Evolutionary conservation across 2,113 vertebrate genomes (phyloP).

Genomic region (Archocentrus centrarchus): DNA sequence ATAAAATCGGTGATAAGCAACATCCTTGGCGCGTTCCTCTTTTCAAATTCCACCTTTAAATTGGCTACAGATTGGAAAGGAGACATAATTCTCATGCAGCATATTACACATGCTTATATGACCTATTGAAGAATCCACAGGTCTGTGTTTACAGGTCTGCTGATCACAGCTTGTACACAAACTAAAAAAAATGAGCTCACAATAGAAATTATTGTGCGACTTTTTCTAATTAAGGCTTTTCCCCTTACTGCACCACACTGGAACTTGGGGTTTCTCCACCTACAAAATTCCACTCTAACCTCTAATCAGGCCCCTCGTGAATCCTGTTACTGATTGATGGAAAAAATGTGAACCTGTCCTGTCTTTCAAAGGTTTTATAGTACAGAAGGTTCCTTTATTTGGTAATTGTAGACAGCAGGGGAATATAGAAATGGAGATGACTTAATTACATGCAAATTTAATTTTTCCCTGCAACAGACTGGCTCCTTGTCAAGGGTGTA

Average conservation of each 20-base stretch:
- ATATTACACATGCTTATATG: no score
- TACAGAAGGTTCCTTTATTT: not conserved
- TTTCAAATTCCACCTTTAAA: no score
- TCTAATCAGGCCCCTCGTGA: not conserved
- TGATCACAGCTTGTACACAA: no score
- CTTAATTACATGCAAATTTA: not conserved
- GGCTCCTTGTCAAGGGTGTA: not conserved
- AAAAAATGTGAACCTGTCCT: not conserved
- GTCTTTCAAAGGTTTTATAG: not conserved
- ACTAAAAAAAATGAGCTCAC: not conserved
- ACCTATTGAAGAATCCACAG: no score
- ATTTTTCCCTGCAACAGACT: not conserved
- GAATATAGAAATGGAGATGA: not conserved
- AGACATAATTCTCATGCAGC: no score
- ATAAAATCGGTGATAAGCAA: no score
- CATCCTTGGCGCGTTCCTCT: no score
- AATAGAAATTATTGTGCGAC: not conserved
- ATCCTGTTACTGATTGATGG: not conserved
- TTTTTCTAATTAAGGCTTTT: not conserved
- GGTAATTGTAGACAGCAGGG: not conserved
- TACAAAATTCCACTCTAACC: not conserved
- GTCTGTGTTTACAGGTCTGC: no score
- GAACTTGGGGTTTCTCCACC: no score
- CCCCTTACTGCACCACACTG: not conserved
- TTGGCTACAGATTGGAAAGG: no score